Percentiles rank a stretch among this genome's conserved stretches.
Conservation (phyloP, 2,797 vertebrate genomes). For the Phrynocephalus forsythii region DNA sequence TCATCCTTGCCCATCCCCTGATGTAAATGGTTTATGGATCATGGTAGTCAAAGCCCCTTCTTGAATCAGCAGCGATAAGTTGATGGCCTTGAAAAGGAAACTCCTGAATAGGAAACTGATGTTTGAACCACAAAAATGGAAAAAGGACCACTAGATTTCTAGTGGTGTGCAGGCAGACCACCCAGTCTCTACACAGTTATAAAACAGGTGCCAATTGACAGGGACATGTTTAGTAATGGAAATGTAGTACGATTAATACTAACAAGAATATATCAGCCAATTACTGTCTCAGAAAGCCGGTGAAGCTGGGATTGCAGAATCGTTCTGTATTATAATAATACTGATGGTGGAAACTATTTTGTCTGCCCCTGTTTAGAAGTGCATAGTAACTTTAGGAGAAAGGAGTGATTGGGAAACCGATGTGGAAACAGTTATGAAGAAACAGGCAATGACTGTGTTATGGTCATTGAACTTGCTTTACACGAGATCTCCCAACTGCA, state of each 20-base stretch:
- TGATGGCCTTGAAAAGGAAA: neutral
- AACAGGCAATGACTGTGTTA: too few relatives aligned
- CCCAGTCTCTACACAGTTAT: neutral
- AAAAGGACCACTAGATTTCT: neutral
- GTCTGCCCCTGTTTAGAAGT: neutral
- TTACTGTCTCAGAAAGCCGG: neutral
- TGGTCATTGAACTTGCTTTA: too few relatives aligned
- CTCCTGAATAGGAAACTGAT: neutral
- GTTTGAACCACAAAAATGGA: neutral
- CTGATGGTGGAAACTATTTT: neutral
- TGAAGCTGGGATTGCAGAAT: neutral
- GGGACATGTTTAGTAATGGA: conserved; percentile 9
- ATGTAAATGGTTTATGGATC: too few relatives aligned
- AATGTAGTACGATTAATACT: neutral
- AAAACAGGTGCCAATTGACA: neutral
- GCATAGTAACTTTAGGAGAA: neutral
- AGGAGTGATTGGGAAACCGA: too few relatives aligned
- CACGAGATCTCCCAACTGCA: too few relatives aligned
- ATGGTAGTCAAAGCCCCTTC: neutral
- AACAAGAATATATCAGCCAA: neutral
- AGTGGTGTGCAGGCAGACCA: neutral
- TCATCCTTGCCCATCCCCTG: too few relatives aligned
- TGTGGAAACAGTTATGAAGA: too few relatives aligned
- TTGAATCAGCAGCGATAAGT: neutral
- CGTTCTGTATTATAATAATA: neutral